These are phyloP conservation scores for Danaus plexippus DNA, from an alignment of 1,140 invertebrate species.

Conservation along the genomic window DNA sequence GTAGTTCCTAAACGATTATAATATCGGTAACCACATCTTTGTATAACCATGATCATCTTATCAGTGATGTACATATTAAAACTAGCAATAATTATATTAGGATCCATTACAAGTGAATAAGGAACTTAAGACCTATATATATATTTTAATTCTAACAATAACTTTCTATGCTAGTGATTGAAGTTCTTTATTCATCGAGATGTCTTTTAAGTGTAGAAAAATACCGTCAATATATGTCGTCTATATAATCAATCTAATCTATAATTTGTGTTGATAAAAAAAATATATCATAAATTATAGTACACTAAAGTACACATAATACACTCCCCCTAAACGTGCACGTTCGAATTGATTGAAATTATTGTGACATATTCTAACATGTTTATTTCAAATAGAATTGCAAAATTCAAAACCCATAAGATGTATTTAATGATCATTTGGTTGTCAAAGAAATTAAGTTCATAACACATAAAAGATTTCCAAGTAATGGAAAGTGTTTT, in stretches of 20 bases:
- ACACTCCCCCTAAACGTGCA: too few species aligned
- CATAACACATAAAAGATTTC: too few species aligned
- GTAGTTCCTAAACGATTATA: slow-evolving; percentile 16
- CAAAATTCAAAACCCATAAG: too few species aligned
- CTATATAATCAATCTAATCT: slow-evolving; percentile 13
- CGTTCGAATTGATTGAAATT: too few species aligned
- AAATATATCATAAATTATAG: too few species aligned
- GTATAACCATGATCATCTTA: slow-evolving; percentile 34
- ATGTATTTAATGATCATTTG: too few species aligned
- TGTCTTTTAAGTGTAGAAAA: slow-evolving; percentile 64
- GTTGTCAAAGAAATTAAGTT: too few species aligned
- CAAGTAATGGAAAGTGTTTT: too few species aligned
- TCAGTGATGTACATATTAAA: slow-evolving; percentile 41
- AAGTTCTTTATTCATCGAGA: slow-evolving; percentile 30
- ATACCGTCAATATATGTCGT: slow-evolving; percentile 47
- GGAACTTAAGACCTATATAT: slow-evolving; percentile 17
- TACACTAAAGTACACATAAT: too few species aligned
- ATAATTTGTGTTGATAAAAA: slow-evolving; percentile 1
- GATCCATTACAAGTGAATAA: slow-evolving; percentile 8
- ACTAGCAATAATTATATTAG: slow-evolving; percentile 35
- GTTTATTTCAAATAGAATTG: too few species aligned
- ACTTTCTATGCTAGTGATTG: slow-evolving; percentile 24
- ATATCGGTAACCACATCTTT: slow-evolving; percentile 50
- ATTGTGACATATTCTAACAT: too few species aligned
- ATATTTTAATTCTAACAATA: slow-evolving; percentile 27